Evolutionary conservation across 2,113 vertebrate genomes (phyloP).

Genomic region (Erythrocercus mccallii): DNA sequence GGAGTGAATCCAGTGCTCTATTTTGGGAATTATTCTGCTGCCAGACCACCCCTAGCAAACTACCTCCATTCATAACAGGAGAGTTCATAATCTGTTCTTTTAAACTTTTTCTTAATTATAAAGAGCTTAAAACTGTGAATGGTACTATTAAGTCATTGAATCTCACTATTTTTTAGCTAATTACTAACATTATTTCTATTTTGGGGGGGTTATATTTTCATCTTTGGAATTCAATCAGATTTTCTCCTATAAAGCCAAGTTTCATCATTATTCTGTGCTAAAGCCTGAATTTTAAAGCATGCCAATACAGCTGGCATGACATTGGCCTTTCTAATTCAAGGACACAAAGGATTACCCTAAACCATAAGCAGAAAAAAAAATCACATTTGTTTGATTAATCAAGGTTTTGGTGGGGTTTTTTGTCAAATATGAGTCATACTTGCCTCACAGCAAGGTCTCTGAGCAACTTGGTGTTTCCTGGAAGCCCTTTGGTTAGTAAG

Average conservation of each 20-base stretch:
- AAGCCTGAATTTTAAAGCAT: slow-evolving; percentile 31
- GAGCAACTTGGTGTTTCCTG: not conserved
- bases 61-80: slow-evolving; percentile 57
- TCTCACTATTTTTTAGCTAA: slow-evolving; percentile 46
- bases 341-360: slow-evolving; percentile 42
- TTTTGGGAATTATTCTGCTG: slow-evolving; percentile 49
- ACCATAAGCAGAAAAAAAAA: not conserved
- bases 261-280: slow-evolving; percentile 53
- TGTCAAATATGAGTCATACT: not conserved
- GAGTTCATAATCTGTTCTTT: slow-evolving; percentile 34
- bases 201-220: slow-evolving; percentile 32
- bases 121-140: slow-evolving; percentile 55
- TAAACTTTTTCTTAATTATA: slow-evolving; percentile 58
- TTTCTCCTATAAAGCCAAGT: slow-evolving; percentile 37
- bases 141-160: slow-evolving; percentile 50
- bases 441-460: not conserved
- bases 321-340: slow-evolving; percentile 51
- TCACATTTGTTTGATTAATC: not conserved
- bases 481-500: not conserved
- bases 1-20: slow-evolving; percentile 48
- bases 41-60: slow-evolving; percentile 49
- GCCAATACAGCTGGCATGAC: slow-evolving; percentile 62
- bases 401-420: not conserved
- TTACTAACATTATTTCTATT: slow-evolving; percentile 66
- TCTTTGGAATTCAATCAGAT: slow-evolving; percentile 43